Base-by-base conservation (phyloP, 2,888 invertebrate genomes). In the Diplazon laetatorius region DNA sequence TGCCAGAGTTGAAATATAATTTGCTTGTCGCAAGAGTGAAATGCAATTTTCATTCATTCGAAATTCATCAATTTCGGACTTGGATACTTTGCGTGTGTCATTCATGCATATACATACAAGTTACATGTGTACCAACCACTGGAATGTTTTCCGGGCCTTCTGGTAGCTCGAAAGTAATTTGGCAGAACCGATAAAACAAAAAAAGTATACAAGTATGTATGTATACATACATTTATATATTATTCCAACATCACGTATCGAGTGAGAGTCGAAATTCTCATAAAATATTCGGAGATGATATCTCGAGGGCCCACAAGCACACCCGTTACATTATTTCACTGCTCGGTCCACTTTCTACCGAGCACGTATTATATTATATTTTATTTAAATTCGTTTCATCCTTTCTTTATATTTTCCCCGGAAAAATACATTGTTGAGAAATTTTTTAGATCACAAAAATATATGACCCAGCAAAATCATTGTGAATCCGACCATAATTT, bases 311-410 rank as follows among this genome's bases (percentile, higher is more conserved):
- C 48, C 60, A 18, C 42, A 39, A 62, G 42, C 60, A 60, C 50
- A 71, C 52, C 39, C 50, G 70, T 22, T 39, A 50, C 50, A 39
- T 20, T 59, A 60, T 60, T 60, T 30, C 39, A 46, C 20, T 52
- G 50, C 16, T 71, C 60, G 70, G 70, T 60, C 42, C 50, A 71
- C 70, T 71, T 71, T 71, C 70, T 71, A 71, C 35, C 9, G 10
- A 30, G 16, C 35, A 35, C 8, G 18, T 46, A 16, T 22, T 46
- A 46, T 48, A 63, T 48, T 52, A 52, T 25, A 52, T 50, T 37
- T 3, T 10, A 68, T 44, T 25, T 66, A 39, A 42, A 66, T 22
- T 16, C 25, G 10, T 18, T 10, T 55, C 25, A 5, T 42, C 25
- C 25, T 55, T 55, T 55, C 52, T 52, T 48, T 55, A 22, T n/a